Evolutionary conservation across 2,888 invertebrate species (phyloP).

Genomic region (Metacarcinus magister): DNA sequence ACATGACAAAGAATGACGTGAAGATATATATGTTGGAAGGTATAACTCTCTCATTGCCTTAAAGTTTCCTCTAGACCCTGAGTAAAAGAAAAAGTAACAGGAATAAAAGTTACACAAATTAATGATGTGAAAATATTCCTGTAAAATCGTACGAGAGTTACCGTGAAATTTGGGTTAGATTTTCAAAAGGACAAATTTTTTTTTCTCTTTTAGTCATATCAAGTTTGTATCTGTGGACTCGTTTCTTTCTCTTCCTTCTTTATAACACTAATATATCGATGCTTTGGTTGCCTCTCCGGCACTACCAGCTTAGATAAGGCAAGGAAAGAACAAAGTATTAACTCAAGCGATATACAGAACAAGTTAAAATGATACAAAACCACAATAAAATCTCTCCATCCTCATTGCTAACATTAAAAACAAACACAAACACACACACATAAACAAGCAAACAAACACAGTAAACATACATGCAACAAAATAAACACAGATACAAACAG

Average conservation of each 20-base stretch:
- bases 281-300: neutral
- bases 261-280: neutral
- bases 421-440: neutral
- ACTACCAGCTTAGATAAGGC: neutral
- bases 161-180: neutral
- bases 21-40: too few relatives aligned
- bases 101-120: neutral
- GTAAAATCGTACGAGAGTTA: neutral
- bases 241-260: neutral
- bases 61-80: neutral
- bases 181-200: neutral
- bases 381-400: neutral
- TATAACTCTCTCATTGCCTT: too few relatives aligned
- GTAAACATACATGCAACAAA: too few relatives aligned
- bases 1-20: too few relatives aligned
- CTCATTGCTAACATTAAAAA: neutral
- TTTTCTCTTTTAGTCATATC: neutral
- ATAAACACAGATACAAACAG: too few relatives aligned
- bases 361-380: neutral
- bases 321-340: neutral
- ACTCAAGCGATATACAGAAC: neutral
- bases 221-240: neutral
- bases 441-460: neutral
- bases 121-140: neutral
- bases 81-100: neutral